Conservation (phyloP, 2,888 invertebrate species). For the Clunio marinus region DNA sequence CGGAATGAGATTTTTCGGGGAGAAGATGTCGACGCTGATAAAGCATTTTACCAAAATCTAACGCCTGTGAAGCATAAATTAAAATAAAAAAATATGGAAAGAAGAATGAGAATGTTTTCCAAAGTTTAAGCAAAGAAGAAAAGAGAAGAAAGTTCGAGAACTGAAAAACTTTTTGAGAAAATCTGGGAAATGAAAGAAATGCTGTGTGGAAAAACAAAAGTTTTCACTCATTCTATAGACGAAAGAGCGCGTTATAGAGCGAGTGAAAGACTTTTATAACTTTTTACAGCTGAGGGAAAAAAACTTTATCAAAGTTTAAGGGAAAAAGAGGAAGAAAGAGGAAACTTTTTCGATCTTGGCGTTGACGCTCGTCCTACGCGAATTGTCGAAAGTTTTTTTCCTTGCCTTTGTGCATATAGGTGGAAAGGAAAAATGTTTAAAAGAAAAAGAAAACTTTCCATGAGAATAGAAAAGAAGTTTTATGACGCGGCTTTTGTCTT, state of each 20-base stretch:
- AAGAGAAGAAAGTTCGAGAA: background rate
- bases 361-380: background rate
- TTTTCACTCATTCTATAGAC: constrained; percentile 13
- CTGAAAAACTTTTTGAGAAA: background rate
- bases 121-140: background rate
- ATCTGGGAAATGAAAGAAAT: constrained; percentile 10
- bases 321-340: background rate
- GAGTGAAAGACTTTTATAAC: constrained; percentile 30
- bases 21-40: background rate
- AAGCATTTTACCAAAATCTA: background rate
- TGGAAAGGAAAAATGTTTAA: no score
- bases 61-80: constrained; percentile 9
- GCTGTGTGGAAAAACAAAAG: constrained; percentile 17
- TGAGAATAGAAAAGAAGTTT: background rate
- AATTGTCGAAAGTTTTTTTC: constrained; percentile 6
- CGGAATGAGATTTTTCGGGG: background rate
- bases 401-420: no score
- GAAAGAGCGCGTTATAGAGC: constrained; percentile 1
- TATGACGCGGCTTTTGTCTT: background rate
- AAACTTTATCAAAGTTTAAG: background rate
- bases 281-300: constrained; percentile 34
- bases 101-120: background rate
- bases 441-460: no score
- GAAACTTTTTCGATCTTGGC: constrained; percentile 36
- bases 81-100: no score